phyloP scores from a whole-genome alignment of 2,113 vertebrate genomes.

The Phocoena phocoena region DNA sequence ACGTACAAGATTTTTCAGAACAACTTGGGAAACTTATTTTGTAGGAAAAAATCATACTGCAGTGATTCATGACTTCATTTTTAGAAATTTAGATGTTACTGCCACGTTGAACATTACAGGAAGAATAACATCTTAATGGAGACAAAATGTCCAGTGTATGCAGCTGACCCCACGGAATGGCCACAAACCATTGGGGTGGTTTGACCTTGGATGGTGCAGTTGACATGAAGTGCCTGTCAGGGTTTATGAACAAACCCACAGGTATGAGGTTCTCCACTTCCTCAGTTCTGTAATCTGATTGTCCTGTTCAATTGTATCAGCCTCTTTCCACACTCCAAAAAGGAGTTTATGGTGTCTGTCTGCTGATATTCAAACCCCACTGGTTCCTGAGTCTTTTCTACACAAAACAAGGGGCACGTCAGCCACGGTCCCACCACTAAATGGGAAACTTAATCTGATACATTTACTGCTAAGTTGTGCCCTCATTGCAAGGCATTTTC shows the following conservation, averaged over 20 bases:
- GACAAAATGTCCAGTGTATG: accelerated
- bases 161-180: neutral
- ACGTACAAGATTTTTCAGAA: neutral
- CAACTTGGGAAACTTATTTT: neutral
- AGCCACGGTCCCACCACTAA: accelerated
- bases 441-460: accelerated
- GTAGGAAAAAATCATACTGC: neutral
- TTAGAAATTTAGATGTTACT: neutral
- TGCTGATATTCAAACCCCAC: accelerated
- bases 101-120: neutral
- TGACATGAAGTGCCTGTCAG: accelerated
- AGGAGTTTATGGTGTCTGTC: neutral
- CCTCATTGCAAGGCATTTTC: accelerated
- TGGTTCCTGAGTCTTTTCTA: neutral
- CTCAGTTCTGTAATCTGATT: no score
- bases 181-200: accelerated
- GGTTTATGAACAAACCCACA: accelerated
- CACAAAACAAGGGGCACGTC: neutral
- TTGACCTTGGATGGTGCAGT: neutral
- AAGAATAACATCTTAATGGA: neutral
- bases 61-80: neutral
- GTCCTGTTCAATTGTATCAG: accelerated
- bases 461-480: accelerated
- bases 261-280: neutral
- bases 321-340: neutral